phyloP scores from a whole-genome alignment of 92 coral and sea anemone species.

The Diadumene lineata region DNA sequence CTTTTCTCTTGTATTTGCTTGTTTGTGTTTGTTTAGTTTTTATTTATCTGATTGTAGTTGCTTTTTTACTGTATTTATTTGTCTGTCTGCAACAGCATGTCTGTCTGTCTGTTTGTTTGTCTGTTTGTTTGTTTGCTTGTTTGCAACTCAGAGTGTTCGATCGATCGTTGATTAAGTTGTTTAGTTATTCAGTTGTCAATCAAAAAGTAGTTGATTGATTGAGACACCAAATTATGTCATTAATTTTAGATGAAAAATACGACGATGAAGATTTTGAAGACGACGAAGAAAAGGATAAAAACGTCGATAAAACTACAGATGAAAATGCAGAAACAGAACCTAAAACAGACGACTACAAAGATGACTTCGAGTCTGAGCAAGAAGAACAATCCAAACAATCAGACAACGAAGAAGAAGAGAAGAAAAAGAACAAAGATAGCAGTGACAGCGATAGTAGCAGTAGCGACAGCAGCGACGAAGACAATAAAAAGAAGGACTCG shows the following conservation, averaged over 20 bases:
- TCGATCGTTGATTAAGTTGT: too few relatives aligned
- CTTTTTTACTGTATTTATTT: neutral
- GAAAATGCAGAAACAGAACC: conserved; percentile 51
- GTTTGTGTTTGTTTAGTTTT: neutral
- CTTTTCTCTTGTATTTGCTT: neutral
- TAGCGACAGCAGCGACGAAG: conserved; percentile 34
- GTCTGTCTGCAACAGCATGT: neutral
- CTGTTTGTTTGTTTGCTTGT: neutral
- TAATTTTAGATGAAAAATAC: conserved; percentile 49
- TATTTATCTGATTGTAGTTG: neutral
- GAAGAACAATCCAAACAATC: conserved; percentile 19
- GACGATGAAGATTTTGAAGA: conserved; percentile 72
- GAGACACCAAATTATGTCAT: neutral
- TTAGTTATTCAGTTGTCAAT: too few relatives aligned
- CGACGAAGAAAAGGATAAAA: conserved; percentile 40
- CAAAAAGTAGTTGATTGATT: too few relatives aligned
- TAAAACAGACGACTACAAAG: conserved; percentile 48
- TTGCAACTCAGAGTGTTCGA: too few relatives aligned
- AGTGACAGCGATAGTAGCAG: conserved; percentile 4
- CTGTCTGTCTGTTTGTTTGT: neutral
- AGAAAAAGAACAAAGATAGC: conserved; percentile 12
- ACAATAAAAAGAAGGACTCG: conserved; percentile 12
- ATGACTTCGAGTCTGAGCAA: conserved; percentile 62
- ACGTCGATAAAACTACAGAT: conserved; percentile 33
- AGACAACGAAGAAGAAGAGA: conserved; percentile 38